A percentile compares a stretch with the other conserved stretches of the same genome.
phyloP scores from a whole-genome alignment of 2,888 invertebrate genomes.

The Gerosis bhagava region DNA sequence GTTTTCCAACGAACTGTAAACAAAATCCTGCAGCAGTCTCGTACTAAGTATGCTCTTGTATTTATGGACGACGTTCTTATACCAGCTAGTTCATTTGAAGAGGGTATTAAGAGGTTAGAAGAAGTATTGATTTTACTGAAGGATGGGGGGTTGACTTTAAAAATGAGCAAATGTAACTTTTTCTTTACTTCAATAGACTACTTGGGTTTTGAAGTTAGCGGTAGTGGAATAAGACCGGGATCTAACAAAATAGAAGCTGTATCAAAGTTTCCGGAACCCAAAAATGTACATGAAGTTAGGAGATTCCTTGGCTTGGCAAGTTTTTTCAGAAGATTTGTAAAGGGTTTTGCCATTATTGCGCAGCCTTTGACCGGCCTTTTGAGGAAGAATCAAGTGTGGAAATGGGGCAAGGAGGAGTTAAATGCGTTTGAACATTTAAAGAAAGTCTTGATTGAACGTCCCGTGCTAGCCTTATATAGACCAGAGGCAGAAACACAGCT shows the following conservation, averaged over 20 bases:
- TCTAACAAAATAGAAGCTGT: not conserved
- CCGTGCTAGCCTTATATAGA: not conserved
- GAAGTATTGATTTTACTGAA: not conserved
- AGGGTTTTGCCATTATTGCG: not conserved
- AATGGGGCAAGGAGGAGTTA: not conserved
- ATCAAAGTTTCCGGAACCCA: not conserved
- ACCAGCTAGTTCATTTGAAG: not conserved
- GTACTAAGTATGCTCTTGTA: not conserved
- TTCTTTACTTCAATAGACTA: not conserved
- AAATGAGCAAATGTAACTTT: constrained; percentile 1
- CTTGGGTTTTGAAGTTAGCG: not conserved
- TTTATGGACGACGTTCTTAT: constrained; percentile 6
- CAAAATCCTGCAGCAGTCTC: not conserved
- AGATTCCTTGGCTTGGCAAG: not conserved
- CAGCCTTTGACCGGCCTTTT: not conserved
- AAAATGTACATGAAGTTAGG: constrained; percentile 1
- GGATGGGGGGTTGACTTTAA: not conserved
- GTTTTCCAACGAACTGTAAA: constrained; percentile 6
- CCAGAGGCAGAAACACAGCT: not conserved
- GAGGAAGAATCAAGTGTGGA: not conserved
- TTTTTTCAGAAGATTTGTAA: constrained; percentile 4
- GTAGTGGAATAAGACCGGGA: not conserved
- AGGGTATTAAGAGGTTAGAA: constrained; percentile 5
- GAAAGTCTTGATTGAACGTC: not conserved
- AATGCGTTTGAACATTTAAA: constrained; percentile 1